These are phyloP conservation scores for Conus ventricosus DNA, from an alignment of 1,140 invertebrate species.

Conservation along the genomic window DNA sequence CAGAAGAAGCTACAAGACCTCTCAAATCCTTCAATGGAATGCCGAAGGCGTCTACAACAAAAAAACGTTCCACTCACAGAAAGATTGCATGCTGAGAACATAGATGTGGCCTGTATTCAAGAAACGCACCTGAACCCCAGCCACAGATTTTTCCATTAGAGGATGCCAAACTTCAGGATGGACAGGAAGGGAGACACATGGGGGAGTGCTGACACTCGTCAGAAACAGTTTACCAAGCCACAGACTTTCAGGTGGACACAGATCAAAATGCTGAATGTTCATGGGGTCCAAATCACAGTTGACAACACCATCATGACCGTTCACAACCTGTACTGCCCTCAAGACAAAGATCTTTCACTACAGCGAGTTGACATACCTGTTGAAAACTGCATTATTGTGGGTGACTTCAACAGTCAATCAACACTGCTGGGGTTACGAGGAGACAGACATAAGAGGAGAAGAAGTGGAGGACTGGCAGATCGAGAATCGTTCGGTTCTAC, in stretches of 20 bases:
- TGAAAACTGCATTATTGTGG: constrained; percentile 20
- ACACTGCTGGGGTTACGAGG: constrained; percentile 30
- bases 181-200: constrained; percentile 29
- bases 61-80: not conserved
- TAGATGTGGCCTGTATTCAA: constrained; percentile 28
- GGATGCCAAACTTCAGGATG: constrained; percentile 1
- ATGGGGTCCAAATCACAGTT: not conserved
- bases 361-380: not conserved
- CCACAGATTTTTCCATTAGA: not conserved
- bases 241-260: not conserved
- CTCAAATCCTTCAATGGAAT: too few species aligned
- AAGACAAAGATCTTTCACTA: not conserved
- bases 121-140: constrained; percentile 18
- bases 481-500: constrained; percentile 17
- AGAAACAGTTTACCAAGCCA: not conserved
- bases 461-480: constrained; percentile 33
- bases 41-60: constrained; percentile 3
- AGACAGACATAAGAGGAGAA: not conserved
- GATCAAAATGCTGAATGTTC: not conserved
- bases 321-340: constrained; percentile 1
- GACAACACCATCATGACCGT: not conserved
- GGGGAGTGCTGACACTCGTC: constrained; percentile 24
- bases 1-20: too few species aligned
- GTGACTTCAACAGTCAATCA: constrained; percentile 38
- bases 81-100: not conserved